Evolutionary conservation across 2,113 vertebrate genomes (phyloP).

Genomic region (Syngnathus floridae): DNA sequence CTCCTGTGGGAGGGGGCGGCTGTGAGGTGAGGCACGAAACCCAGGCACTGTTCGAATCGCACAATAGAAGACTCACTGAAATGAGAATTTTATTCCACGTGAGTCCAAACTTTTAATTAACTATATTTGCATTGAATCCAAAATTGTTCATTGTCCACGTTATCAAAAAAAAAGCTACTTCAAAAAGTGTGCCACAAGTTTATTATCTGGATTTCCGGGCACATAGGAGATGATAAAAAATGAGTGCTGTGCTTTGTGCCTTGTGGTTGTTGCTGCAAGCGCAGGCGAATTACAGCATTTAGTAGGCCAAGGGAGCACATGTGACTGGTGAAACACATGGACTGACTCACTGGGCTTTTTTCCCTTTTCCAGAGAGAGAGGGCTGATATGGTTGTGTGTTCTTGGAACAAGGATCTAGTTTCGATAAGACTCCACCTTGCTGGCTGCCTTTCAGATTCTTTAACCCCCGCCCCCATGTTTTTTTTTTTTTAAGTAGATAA

Average conservation of each 20-base stretch:
- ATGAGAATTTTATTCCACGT: background rate
- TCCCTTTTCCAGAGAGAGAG: constrained; percentile 18
- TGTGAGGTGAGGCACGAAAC: constrained; percentile 18
- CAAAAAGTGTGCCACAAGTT: background rate
- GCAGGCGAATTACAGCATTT: constrained; percentile 57
- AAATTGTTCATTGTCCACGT: background rate
- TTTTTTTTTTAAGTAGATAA: constrained; percentile 33
- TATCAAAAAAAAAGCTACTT: background rate
- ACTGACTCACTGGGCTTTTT: constrained; percentile 44
- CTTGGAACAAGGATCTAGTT: constrained; percentile 47
- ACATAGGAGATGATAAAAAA: constrained; percentile 41
- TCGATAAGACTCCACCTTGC: constrained; percentile 42
- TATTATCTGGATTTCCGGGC: constrained; percentile 33
- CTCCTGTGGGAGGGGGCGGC: constrained; percentile 36
- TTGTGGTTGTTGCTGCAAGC: constrained; percentile 48
- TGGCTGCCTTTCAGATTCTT: constrained; percentile 31
- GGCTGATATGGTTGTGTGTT: constrained; percentile 44
- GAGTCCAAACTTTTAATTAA: background rate
- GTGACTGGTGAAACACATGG: constrained; percentile 69
- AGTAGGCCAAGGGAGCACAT: constrained; percentile 63
- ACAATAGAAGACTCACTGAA: constrained; percentile 47
- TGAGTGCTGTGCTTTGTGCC: constrained; percentile 46
- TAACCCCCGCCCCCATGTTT: background rate
- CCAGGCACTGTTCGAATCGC: constrained; percentile 26
- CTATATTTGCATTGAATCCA: background rate